phyloP scores from a whole-genome alignment of 2,113 vertebrate species.

The Raja brachyura region DNA sequence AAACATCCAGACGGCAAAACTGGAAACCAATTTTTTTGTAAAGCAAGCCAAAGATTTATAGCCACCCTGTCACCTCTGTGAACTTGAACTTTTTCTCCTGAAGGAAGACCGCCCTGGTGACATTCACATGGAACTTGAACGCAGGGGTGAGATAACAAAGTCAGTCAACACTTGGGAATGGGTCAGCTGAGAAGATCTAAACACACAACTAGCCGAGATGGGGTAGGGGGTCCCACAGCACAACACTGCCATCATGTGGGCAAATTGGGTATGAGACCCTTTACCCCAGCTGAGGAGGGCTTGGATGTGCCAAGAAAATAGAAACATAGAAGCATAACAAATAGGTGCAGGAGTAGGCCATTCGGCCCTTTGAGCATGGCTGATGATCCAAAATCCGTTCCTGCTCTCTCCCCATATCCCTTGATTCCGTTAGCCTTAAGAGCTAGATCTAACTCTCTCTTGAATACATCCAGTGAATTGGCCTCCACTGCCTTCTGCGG shows the following conservation, averaged over 20 bases:
- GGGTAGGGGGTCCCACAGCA: not conserved
- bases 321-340: too few species aligned
- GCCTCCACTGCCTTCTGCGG: too few species aligned
- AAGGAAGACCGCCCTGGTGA: constrained; percentile 14
- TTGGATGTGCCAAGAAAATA: not conserved
- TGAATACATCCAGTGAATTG: too few species aligned
- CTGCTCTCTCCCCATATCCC: too few species aligned
- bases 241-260: constrained; percentile 37
- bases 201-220: not conserved
- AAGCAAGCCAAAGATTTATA: constrained; percentile 1
- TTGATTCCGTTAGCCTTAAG: too few species aligned
- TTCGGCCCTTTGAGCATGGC: too few species aligned
- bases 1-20: not conserved
- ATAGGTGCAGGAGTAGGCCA: too few species aligned
- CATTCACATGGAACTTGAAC: constrained; percentile 12
- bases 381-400: too few species aligned
- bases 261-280: not conserved
- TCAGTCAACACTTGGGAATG: constrained; percentile 5
- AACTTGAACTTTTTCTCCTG: constrained; percentile 12
- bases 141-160: not conserved
- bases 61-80: constrained; percentile 18
- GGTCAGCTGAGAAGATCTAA: not conserved
- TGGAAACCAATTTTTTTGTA: constrained; percentile 1
- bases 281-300: not conserved
- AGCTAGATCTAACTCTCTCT: too few species aligned